Conservation (phyloP, 1,140 invertebrate species). For the Amphibalanus amphitrite region DNA sequence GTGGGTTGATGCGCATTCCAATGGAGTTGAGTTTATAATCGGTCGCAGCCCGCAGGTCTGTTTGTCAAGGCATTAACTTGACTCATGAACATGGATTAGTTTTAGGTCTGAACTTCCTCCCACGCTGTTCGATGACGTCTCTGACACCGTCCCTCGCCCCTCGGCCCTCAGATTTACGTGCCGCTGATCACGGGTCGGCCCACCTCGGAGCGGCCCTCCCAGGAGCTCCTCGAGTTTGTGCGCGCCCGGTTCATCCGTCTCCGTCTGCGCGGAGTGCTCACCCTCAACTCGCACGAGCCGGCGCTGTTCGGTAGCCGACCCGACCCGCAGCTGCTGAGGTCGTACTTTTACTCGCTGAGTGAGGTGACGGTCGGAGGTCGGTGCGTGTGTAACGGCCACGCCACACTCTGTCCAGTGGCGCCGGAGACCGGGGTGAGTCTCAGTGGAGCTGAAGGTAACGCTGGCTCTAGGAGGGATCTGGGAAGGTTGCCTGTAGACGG, state of each 20-base stretch:
- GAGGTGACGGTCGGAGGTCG: constrained; percentile 75
- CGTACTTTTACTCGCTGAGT: constrained; percentile 69
- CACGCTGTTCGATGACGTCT: background rate
- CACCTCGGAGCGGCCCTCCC: constrained; percentile 44
- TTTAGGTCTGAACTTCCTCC: constrained; percentile 1
- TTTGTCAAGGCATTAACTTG: background rate
- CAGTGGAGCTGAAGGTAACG: too few relatives aligned
- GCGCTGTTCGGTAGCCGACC: background rate
- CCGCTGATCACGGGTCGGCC: constrained; percentile 59
- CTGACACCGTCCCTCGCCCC: too few relatives aligned
- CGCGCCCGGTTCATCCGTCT: constrained; percentile 64
- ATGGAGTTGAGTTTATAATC: too few relatives aligned
- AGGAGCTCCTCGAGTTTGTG: constrained; percentile 54
- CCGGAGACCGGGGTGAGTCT: constrained; percentile 22
- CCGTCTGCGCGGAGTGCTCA: constrained; percentile 33
- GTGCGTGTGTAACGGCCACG: constrained; percentile 79
- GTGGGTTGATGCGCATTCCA: too few relatives aligned
- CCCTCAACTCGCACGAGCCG: constrained; percentile 11
- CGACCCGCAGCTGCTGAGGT: constrained; percentile 13
- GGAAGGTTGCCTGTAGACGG: too few relatives aligned
- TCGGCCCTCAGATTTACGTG: constrained; percentile 52
- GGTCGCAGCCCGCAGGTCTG: too few relatives aligned
- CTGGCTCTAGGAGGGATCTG: too few relatives aligned
- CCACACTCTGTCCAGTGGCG: constrained; percentile 32
- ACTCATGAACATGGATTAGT: background rate